These are phyloP conservation scores for Alectoris magna DNA, from an alignment of 2,797 vertebrate genomes.

Conservation along the genomic window DNA sequence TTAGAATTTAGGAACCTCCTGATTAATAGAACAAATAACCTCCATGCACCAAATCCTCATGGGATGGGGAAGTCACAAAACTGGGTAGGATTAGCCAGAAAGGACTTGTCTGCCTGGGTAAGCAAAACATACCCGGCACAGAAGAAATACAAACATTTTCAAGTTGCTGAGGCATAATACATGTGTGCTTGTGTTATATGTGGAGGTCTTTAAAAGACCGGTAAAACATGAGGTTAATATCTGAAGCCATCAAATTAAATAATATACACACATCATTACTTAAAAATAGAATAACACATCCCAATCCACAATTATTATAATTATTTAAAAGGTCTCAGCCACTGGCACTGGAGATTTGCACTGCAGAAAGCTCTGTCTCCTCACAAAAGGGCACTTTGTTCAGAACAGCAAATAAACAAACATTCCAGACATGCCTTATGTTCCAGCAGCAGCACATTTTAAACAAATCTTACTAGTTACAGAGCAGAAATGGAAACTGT, in stretches of 20 bases:
- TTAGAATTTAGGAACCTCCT: conserved; percentile 78
- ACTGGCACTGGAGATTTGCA: conserved; percentile 6
- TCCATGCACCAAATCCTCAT: conserved; percentile 72
- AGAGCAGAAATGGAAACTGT: conserved; percentile 80
- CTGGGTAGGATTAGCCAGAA: conserved; percentile 72
- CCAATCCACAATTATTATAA: conserved; percentile 14
- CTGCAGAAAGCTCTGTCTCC: background rate
- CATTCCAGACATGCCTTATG: conserved; percentile 68
- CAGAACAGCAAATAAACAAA: conserved; percentile 70
- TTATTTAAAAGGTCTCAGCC: conserved; percentile 39
- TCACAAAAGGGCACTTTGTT: conserved; percentile 55
- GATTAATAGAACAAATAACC: conserved; percentile 79
- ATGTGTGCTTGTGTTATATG: background rate
- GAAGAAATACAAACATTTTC: conserved; percentile 76
- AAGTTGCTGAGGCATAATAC: conserved; percentile 68
- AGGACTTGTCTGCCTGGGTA: conserved; percentile 72
- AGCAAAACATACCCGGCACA: conserved; percentile 71
- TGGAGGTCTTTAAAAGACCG: conserved; percentile 37
- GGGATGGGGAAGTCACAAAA: conserved; percentile 71
- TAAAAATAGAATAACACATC: background rate
- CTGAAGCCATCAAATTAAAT: conserved; percentile 19
- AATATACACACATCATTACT: background rate
- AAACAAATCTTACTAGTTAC: conserved; percentile 79
- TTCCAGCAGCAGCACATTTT: conserved; percentile 73
- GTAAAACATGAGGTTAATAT: conserved; percentile 34